Evolutionary conservation across 2,888 invertebrate genomes (phyloP), one percentile per base, ranked within the genome.

Genomic region (Papilio protenor): DNA sequence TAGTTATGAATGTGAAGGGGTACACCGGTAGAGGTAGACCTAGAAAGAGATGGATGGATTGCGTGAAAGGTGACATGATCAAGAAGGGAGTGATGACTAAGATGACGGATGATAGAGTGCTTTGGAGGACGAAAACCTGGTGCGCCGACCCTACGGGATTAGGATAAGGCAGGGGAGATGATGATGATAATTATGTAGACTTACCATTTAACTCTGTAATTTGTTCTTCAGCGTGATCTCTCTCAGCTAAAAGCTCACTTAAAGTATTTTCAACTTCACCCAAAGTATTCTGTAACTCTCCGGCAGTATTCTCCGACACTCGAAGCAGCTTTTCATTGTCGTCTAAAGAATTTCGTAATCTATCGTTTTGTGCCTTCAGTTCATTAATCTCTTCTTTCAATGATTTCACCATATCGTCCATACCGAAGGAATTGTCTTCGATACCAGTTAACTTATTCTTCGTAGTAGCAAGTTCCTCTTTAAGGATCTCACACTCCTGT

Each of bases 261-360:
- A 96, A 96, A 87, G 97, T 97, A 79, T 97, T 96, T 87, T 98
- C 98, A 69, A 98, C 95, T 69, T 94, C 95, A 1, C 96, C 95
- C 80, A 96, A 96, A 81, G 97, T 97, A 78, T 97, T 96, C 89
- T 98, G 98, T 81, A 98, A 92, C 66, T 97, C 97, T 84, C 97
- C 97, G 0, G 98, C 97, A 0, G 97, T 97, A 84, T 96, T 96
- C 89, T 98, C 98, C 64, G 98, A 95, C 86, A 98, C 96, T 87
- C 96, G 84, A 2, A 94, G 89, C 70, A 95, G 84, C 80, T 94
- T 94, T 80, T 94, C 94, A 84, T 94, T 95, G 96, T 95, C 96
- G 96, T 93, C 98, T 96, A 85, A 96, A 86, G 87, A 95, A 80
- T 89, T 95, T 74, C 95, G 91, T 27, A 97, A 93, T 88, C 97